Conservation (phyloP, 2,888 invertebrate genomes). For the Acleris cristana region DNA sequence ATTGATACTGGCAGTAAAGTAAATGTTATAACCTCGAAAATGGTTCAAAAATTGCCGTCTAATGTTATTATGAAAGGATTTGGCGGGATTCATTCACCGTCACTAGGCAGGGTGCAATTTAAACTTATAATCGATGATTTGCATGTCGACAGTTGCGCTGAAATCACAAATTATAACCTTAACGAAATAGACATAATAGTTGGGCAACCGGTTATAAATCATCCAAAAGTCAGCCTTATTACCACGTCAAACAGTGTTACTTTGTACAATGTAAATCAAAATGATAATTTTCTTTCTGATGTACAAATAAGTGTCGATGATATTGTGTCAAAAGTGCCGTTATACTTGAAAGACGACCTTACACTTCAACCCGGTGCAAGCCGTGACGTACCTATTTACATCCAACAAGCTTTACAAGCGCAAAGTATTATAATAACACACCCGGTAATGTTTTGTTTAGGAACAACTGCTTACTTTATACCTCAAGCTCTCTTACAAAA, state of each 20-base stretch:
- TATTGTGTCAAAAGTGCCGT: too few species aligned
- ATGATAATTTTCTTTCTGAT: background rate
- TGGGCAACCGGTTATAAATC: background rate
- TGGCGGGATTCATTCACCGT: background rate
- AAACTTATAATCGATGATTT: background rate
- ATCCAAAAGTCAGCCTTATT: background rate
- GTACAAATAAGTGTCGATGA: background rate
- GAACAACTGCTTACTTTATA: too few species aligned
- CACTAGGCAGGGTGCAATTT: background rate
- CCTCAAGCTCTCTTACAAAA: too few species aligned
- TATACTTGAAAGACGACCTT: too few species aligned
- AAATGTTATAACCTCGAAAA: background rate
- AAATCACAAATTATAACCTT: background rate
- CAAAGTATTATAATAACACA: background rate
- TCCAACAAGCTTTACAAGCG: too few species aligned
- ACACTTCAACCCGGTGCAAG: too few species aligned
- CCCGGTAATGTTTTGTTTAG: background rate
- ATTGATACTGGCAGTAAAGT: background rate
- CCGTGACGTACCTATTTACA: too few species aligned
- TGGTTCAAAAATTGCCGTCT: background rate
- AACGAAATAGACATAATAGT: background rate
- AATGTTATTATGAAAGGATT: background rate
- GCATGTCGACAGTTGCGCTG: background rate
- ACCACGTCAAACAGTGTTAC: background rate
- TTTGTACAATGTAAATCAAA: background rate